Base-by-base conservation (phyloP, 2,888 invertebrate species). In the Lasioglossum zephyrum region DNA sequence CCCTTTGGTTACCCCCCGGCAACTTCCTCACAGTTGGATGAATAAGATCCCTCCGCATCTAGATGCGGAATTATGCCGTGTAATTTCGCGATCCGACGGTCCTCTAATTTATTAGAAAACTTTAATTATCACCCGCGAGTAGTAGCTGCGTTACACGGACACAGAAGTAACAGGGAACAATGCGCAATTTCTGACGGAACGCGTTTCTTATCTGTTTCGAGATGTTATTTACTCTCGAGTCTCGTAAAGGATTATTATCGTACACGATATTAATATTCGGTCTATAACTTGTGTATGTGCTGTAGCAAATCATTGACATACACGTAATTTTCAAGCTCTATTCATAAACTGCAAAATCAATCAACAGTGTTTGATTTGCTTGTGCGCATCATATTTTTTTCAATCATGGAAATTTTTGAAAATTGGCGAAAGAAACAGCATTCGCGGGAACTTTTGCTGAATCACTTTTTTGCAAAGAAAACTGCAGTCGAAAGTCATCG, bases 31-130 rank as follows among this genome's bases (percentile, higher is more conserved):
- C 63, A 31, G 41, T 3, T 13, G 75, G 57, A 44, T 78, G 72
- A 73, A 78, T 78, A 72, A 41, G 72, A 41, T 31, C 72, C 31
- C 72, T 4, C 31, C 13, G 44, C 57, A 57, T 72, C 53, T 31
- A n/a, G 41, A 72, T 31, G 72, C 44, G 49, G 49, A n/a, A 26
- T 49, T 49, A 8, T 31, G 39, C 39, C n/a, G 44, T n/a, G 47
- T 77, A 69, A 49, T 49, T 77, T 49, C 16, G 49, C 77, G 39
- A 49, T 77, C 77, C 49, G 77, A 36, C 69, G 31, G 22, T n/a
- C 11, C n/a, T 39, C 18, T 69, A 77, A 77, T 77, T 77, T 49
- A 77, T 77, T 49, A 49, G n/a, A 36, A n/a, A 49, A 49, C 49
- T 63, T 77, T 49, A 69, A 77, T 77, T 69, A 69, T 69, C 36